Evolutionary conservation across 2,888 invertebrate species (phyloP).

Genomic region (Dolomedes plantarius): DNA sequence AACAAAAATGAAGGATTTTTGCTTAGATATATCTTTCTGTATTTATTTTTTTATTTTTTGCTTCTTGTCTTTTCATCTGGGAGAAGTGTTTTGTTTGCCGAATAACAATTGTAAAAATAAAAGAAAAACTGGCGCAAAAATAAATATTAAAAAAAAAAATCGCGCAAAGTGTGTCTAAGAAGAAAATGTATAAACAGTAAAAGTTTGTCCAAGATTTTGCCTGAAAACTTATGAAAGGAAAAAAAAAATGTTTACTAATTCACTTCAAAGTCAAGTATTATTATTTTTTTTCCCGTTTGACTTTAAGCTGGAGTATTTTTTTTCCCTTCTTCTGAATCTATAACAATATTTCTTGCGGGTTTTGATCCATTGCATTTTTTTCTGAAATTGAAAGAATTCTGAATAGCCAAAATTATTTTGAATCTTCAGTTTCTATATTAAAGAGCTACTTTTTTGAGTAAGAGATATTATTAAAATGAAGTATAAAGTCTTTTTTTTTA

Average conservation of each 20-base stretch:
- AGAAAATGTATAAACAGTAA: conserved; percentile 38
- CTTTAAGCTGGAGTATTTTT: not conserved
- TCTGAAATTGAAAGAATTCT: not conserved
- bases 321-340: conserved; percentile 23
- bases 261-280: conserved; percentile 28
- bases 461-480: no score
- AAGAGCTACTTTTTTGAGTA: no score
- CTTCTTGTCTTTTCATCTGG: conserved; percentile 1
- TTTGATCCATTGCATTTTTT: not conserved
- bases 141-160: conserved; percentile 24
- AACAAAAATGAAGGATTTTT: not conserved
- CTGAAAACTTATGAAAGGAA: conserved; percentile 31
- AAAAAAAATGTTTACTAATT: conserved; percentile 45
- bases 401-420: no score
- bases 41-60: not conserved
- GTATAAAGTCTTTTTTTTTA: no score
- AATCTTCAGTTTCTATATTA: no score
- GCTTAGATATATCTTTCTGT: not conserved
- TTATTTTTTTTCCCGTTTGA: not conserved
- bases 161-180: not conserved
- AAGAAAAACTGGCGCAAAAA: conserved; percentile 21
- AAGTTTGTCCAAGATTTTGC: conserved; percentile 34
- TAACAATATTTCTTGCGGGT: conserved; percentile 26
- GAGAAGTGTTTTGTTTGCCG: conserved; percentile 1
- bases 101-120: conserved; percentile 18